Evolutionary conservation across 2,888 invertebrate genomes (phyloP).

Genomic region (Dyspetes luteomarginatus): DNA sequence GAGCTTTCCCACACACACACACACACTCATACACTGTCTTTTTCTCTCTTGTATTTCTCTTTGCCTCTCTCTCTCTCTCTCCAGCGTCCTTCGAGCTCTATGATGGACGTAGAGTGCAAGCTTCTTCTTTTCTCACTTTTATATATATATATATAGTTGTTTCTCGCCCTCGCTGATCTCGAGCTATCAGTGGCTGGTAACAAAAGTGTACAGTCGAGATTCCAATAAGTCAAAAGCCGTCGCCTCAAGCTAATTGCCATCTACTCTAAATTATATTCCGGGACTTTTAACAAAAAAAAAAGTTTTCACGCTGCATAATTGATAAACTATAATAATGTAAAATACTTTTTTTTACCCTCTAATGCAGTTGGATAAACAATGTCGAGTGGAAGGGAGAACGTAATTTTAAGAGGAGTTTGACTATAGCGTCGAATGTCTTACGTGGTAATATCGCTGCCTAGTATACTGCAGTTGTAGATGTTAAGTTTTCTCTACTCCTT

Average conservation of each 20-base stretch:
- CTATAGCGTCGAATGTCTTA: slow-evolving; percentile 1
- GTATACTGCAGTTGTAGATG: background rate
- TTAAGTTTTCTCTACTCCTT: slow-evolving; percentile 38
- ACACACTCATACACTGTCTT: slow-evolving; percentile 41
- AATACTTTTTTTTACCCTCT: no score
- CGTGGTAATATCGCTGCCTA: background rate
- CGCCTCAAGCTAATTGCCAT: no score
- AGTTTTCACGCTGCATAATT: no score
- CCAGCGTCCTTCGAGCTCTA: slow-evolving; percentile 42
- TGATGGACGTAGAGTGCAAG: slow-evolving; percentile 32
- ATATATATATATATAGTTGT: slow-evolving; percentile 1
- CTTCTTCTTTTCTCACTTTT: slow-evolving; percentile 16
- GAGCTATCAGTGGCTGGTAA: slow-evolving; percentile 2
- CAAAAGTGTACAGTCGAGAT: slow-evolving; percentile 10
- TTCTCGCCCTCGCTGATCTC: slow-evolving; percentile 5
- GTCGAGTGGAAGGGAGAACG: no score
- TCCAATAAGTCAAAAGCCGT: background rate
- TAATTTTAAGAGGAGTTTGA: background rate
- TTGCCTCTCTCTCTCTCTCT: slow-evolving; percentile 29
- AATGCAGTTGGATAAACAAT: no score
- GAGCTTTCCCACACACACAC: slow-evolving; percentile 48
- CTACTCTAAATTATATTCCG: no score
- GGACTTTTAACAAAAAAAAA: no score
- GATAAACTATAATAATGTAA: no score
- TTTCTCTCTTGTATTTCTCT: slow-evolving; percentile 20